Conservation (phyloP, 2,888 invertebrate species). For the Thera britannica region DNA sequence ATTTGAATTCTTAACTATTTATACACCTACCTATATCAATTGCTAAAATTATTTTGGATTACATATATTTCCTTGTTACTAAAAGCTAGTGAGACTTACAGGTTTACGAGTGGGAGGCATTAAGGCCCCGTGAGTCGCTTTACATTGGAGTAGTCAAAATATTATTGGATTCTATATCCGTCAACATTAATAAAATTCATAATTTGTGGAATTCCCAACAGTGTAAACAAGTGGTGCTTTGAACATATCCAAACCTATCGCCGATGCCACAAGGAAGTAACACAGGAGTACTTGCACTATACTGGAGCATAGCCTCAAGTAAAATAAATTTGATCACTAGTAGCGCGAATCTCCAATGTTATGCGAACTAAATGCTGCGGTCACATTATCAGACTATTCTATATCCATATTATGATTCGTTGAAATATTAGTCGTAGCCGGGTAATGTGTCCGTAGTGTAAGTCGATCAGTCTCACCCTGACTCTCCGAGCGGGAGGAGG, state of each 20-base stretch:
- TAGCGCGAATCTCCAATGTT: background rate
- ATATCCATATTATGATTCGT: background rate
- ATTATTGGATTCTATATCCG: background rate
- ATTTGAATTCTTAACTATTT: constrained; percentile 9
- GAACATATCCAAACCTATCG: background rate
- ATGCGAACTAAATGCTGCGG: background rate
- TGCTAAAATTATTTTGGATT: background rate
- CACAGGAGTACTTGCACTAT: background rate
- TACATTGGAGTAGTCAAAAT: background rate
- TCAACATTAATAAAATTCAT: background rate
- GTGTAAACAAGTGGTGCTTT: background rate
- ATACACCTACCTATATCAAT: constrained; percentile 5
- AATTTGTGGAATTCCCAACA: background rate
- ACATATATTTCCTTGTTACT: background rate
- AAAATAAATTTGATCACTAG: background rate
- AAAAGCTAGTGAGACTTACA: constrained; percentile 7
- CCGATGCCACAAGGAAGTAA: background rate
- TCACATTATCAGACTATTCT: background rate
- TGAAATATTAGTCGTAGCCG: background rate
- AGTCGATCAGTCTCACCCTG: background rate
- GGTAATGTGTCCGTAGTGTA: constrained; percentile 3
- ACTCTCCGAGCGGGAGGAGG: background rate
- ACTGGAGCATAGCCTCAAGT: background rate
- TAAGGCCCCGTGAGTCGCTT: background rate
- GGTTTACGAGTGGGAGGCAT: background rate